Base-by-base conservation (phyloP, 2,888 invertebrate species). In the Diachrysia chrysitis region DNA sequence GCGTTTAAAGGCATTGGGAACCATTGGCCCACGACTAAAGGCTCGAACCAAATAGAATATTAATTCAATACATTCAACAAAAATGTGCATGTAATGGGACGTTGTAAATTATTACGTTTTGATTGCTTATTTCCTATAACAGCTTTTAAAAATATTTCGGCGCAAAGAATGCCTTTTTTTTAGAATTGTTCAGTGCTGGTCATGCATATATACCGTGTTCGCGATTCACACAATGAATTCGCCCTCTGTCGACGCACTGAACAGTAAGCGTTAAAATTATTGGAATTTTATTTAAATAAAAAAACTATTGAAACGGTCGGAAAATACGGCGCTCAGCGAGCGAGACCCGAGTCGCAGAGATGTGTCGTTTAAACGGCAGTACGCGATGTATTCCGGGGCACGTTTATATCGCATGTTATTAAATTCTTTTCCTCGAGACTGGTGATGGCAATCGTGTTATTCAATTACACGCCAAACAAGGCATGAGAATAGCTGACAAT, bases 381-480 rank as follows among this genome's bases (percentile, higher is more conserved):
- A 60, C 78, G 81, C 76, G 82, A 87, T 86, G 79, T 86, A 87
- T 89, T 87, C 81, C 83, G 71, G 66, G 71, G 81, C 79, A 84
- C 85, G 82, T 85, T 89, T 89, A 89, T 89, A 87, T 87, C 87
- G 84, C 84, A 85, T 91, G 89, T 93, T 94, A 94, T 95, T 94
- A 94, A 94, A 94, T 95, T 94, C 91, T 92, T 93, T 93, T 88
- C 87, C 87, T 85, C 84, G 83, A 82, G 86, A 86, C 88, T 88
- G 87, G 88, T 88, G 89, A 92, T 93, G 90, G 91, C 92, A 92
- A 93, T 93, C 92, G 91, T 90, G 90, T 92, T 88, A 92, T 93
- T 93, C 92, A 93, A 94, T 94, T 93, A 93, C 92, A 90, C 87
- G 90, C 88, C 89, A 89, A 92, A 92, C 88, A 90, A 89, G 89